These are phyloP conservation scores for Trichogramma pretiosum DNA, from an alignment of 1,140 invertebrate species.

Conservation along the genomic window DNA sequence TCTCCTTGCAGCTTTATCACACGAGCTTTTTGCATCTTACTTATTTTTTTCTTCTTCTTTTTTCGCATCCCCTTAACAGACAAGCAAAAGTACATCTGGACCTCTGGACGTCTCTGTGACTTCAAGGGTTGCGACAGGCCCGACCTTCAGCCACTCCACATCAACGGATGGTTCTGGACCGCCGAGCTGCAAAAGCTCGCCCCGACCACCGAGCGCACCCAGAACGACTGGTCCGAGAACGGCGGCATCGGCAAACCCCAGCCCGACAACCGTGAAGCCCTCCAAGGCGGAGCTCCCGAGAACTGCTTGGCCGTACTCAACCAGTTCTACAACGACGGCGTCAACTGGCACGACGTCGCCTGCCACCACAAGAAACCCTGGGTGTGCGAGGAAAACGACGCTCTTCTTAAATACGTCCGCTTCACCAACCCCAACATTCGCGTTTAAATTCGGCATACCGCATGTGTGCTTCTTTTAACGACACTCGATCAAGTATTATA, in stretches of 20 bases:
- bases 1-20: background rate
- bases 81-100: slow-evolving; percentile 74
- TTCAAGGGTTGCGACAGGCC: slow-evolving; percentile 74
- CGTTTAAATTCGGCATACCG: no score
- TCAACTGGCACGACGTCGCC: slow-evolving; percentile 79
- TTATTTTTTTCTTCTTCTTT: slow-evolving; percentile 1
- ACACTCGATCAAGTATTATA: slow-evolving; percentile 5
- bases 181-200: slow-evolving; percentile 70
- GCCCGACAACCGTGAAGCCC: slow-evolving; percentile 70
- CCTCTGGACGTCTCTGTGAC: slow-evolving; percentile 74
- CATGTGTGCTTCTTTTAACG: no score
- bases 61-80: slow-evolving; percentile 24
- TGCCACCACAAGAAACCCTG: slow-evolving; percentile 77
- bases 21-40: background rate
- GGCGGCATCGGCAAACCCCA: slow-evolving; percentile 70
- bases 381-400: slow-evolving; percentile 74
- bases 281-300: slow-evolving; percentile 68
- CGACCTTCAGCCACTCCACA: slow-evolving; percentile 63
- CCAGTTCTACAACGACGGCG: slow-evolving; percentile 77
- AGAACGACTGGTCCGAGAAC: slow-evolving; percentile 74
- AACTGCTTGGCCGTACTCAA: slow-evolving; percentile 72
- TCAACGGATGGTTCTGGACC: slow-evolving; percentile 84
- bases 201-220: slow-evolving; percentile 61
- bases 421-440: slow-evolving; percentile 67
- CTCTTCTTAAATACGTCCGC: slow-evolving; percentile 68